Percentiles rank a stretch among this genome's conserved stretches.
Evolutionary conservation across 1,140 invertebrate species (phyloP).

Genomic region (Vanessa atalanta): DNA sequence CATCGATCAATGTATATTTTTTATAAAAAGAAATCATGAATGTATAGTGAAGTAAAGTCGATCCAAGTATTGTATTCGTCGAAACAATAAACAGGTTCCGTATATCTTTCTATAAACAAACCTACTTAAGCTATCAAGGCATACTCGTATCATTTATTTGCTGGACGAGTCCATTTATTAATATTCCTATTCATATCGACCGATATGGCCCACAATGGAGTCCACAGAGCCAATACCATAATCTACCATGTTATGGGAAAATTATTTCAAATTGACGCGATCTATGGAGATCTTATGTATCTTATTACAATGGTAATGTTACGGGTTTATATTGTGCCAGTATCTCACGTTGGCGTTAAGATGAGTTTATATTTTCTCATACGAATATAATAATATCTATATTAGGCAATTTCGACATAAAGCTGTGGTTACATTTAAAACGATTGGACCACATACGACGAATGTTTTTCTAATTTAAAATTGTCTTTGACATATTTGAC

Average conservation of each 20-base stretch:
- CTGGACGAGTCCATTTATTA: constrained; percentile 48
- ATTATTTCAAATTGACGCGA: constrained; percentile 65
- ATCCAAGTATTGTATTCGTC: constrained; percentile 6
- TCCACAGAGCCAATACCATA: constrained; percentile 43
- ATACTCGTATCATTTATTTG: constrained; percentile 36
- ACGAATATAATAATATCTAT: constrained; percentile 45
- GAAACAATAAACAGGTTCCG: constrained; percentile 13
- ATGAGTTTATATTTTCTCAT: constrained; percentile 46
- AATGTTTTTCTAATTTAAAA: constrained; percentile 17
- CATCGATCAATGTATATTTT: no score
- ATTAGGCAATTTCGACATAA: constrained; percentile 54
- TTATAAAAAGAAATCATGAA: not conserved
- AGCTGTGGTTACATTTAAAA: constrained; percentile 33
- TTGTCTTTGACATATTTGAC: constrained; percentile 26
- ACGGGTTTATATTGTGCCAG: constrained; percentile 35
- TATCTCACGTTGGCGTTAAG: constrained; percentile 45
- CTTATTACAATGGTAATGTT: constrained; percentile 48
- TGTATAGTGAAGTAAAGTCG: not conserved
- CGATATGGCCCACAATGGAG: constrained; percentile 46
- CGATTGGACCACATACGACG: constrained; percentile 49
- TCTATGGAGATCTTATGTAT: constrained; percentile 46
- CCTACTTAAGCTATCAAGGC: constrained; percentile 11
- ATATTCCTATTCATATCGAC: constrained; percentile 47
- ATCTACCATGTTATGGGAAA: constrained; percentile 56
- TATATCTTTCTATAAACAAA: constrained; percentile 25